Base-by-base conservation (phyloP, 2,888 invertebrate genomes). In the Tiliacea citrago region DNA sequence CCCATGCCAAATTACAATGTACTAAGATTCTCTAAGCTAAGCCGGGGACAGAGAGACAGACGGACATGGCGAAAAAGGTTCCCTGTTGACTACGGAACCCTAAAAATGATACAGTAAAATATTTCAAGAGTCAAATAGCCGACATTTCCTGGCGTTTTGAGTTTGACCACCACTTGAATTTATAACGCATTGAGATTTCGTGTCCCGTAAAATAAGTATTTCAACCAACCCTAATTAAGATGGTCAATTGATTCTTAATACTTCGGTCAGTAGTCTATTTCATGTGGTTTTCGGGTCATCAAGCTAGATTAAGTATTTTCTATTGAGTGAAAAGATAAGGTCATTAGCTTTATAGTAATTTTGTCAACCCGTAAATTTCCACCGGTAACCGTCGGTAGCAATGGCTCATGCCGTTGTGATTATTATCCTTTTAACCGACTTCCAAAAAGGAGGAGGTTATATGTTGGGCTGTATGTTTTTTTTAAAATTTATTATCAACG, bases 161-260 rank as follows among this genome's bases (percentile, higher is more conserved):
- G 35, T 57, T 29, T 10, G 24, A 16, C 12, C 47, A 69, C 24
- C 62, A 75, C 80, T 76, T 69, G 61, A 72, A 80, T 75, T 65
- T 51, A 57, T 29, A 74, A 45, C n/a, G 65, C 65, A 82, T 82
- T 75, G 75, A 71, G 45, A 69, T 35, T 42, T 73, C 51, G 49
- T 82, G 82, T 82, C 71, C 83, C 82, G 71, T 75, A 67, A 75
- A 74, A 73, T 77, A 83, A 78, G 70, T 73, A 78, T 78, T 73
- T 62, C 58, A 53, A 45, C 18, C 21, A 67, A 67, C 82, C 85
- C 73, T 85, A 75, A 83, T 83, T 83, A 75, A 66, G 35, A 75
- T 78, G 82, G 83, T 83, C 85, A 82, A 78, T 82, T 82, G 79
- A 47, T 47, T 75, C 65, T 21, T 71, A 75, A 82, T 81, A 49